These are phyloP conservation scores for Branchinecta sandiegonensis DNA, from an alignment of 2,888 invertebrate genomes.

Conservation along the genomic window DNA sequence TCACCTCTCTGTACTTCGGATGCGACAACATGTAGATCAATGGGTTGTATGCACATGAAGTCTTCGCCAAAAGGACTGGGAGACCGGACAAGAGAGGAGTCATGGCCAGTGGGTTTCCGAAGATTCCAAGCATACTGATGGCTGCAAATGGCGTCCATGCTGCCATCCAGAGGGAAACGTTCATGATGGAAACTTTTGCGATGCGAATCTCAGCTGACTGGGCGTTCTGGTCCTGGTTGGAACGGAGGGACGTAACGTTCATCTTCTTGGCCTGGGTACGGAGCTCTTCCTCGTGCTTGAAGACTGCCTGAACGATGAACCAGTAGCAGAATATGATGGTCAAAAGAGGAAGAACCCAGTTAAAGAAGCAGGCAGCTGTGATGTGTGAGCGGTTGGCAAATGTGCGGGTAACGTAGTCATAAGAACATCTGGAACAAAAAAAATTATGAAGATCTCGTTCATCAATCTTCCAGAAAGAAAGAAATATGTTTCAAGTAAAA, in stretches of 20 bases:
- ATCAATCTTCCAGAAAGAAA: too few species aligned
- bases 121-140: slow-evolving; percentile 64
- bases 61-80: slow-evolving; percentile 82
- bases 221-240: slow-evolving; percentile 27
- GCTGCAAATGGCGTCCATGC: slow-evolving; percentile 83
- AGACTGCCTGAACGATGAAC: slow-evolving; percentile 55
- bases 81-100: slow-evolving; percentile 69
- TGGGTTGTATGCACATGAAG: slow-evolving; percentile 77
- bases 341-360: slow-evolving; percentile 58
- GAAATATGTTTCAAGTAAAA: too few species aligned
- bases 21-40: slow-evolving; percentile 49
- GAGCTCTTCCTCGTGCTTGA: slow-evolving; percentile 28
- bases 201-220: slow-evolving; percentile 27
- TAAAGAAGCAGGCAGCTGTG: slow-evolving; percentile 58
- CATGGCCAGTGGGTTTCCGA: slow-evolving; percentile 50
- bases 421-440: slow-evolving; percentile 46
- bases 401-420: slow-evolving; percentile 63
- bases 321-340: slow-evolving; percentile 73
- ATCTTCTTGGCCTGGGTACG: slow-evolving; percentile 29
- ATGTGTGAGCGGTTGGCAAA: slow-evolving; percentile 65
- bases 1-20: slow-evolving; percentile 23
- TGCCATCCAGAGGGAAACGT: slow-evolving; percentile 76
- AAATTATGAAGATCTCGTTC: background rate
- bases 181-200: slow-evolving; percentile 50
- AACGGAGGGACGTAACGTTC: slow-evolving; percentile 28